These are phyloP conservation scores for Ecliptopera silaceata DNA, from an alignment of 2,888 invertebrate genomes.

Conservation along the genomic window DNA sequence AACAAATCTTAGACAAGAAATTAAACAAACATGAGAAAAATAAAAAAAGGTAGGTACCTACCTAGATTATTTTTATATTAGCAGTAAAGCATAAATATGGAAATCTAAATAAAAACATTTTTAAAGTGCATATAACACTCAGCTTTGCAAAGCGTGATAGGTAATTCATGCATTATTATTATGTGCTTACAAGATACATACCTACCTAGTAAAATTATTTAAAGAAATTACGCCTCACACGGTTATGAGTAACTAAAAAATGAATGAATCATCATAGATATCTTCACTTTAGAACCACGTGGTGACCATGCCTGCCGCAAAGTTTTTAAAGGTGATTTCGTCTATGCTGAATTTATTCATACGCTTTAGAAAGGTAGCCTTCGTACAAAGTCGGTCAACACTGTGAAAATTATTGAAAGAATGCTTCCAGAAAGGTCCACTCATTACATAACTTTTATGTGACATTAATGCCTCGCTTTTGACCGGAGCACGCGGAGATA, in stretches of 20 bases:
- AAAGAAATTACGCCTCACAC: slow-evolving; percentile 72
- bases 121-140: slow-evolving; percentile 66
- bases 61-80: slow-evolving; percentile 1
- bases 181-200: slow-evolving; percentile 66
- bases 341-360: slow-evolving; percentile 58
- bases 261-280: slow-evolving; percentile 60
- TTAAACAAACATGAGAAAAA: too few relatives aligned
- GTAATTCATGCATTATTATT: slow-evolving; percentile 61
- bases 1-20: not conserved
- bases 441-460: slow-evolving; percentile 71
- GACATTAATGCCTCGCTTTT: slow-evolving; percentile 81
- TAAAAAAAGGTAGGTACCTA: too few relatives aligned
- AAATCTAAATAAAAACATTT: slow-evolving; percentile 12
- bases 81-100: slow-evolving; percentile 1
- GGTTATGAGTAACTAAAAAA: slow-evolving; percentile 66
- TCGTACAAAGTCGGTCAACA: slow-evolving; percentile 56
- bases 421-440: slow-evolving; percentile 76
- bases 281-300: slow-evolving; percentile 58
- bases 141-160: slow-evolving; percentile 78
- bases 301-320: slow-evolving; percentile 75
- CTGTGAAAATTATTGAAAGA: slow-evolving; percentile 58
- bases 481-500: slow-evolving; percentile 82
- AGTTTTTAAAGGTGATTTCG: slow-evolving; percentile 56
- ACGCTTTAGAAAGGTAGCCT: slow-evolving; percentile 71
- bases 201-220: slow-evolving; percentile 43